Percentiles rank a stretch among this genome's conserved stretches.
Conservation (phyloP, 2,888 invertebrate genomes). For the Xiphydria camelus region DNA sequence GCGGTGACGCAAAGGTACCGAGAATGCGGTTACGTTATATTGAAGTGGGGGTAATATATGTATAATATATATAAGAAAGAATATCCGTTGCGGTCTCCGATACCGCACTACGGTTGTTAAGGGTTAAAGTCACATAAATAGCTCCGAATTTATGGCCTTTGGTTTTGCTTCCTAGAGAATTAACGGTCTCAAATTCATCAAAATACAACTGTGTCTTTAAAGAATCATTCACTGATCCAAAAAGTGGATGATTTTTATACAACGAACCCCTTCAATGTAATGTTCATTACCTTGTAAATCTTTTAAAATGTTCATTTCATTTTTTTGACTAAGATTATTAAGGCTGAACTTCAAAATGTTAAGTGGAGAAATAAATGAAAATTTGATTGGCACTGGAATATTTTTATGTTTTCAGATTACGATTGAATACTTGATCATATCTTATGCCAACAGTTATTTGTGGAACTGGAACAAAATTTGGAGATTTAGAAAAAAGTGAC, state of each 20-base stretch:
- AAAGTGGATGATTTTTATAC: slow-evolving; percentile 7
- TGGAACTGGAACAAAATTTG: slow-evolving; percentile 7
- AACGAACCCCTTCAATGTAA: no score
- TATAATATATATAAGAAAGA: no score
- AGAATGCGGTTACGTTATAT: no score
- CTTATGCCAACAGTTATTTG: slow-evolving; percentile 6
- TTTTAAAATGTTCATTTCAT: slow-evolving; percentile 1
- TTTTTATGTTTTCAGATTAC: slow-evolving; percentile 2
- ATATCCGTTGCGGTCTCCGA: no score
- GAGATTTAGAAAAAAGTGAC: slow-evolving; percentile 3
- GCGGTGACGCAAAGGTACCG: no score
- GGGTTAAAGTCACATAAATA: no score
- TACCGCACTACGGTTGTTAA: no score
- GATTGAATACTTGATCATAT: slow-evolving; percentile 6
- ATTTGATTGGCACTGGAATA: slow-evolving; percentile 3
- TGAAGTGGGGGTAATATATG: no score
- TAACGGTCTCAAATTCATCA: slow-evolving; percentile 23
- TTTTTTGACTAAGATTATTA: neutral
- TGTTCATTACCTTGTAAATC: slow-evolving; percentile 8
- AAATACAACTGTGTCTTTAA: slow-evolving; percentile 15
- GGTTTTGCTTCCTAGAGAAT: slow-evolving; percentile 21
- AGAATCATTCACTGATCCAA: slow-evolving; percentile 2
- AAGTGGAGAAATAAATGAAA: slow-evolving; percentile 15
- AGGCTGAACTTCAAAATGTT: slow-evolving; percentile 10
- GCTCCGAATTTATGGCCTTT: slow-evolving; percentile 14